These are phyloP conservation scores for Zaprionus lachaisei DNA, from an alignment of 1,140 invertebrate species.

Conservation along the genomic window DNA sequence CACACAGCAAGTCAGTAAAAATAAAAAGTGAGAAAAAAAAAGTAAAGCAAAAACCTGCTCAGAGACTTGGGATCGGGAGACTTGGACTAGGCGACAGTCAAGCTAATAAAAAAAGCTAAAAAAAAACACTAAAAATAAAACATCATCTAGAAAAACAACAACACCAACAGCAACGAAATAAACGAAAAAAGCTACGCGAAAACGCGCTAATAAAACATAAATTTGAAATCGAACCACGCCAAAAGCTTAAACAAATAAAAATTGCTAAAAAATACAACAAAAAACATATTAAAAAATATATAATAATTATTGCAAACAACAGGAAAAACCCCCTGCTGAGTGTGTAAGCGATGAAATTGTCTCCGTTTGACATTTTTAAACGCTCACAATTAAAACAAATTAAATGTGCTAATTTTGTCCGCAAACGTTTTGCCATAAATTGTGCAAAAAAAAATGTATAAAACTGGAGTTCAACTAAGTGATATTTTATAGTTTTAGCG, in stretches of 20 bases:
- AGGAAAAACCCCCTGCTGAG: conserved; percentile 21
- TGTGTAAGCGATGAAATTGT: conserved; percentile 4
- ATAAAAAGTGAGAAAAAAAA: conserved; percentile 46
- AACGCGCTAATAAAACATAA: conserved; percentile 55
- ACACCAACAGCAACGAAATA: neutral
- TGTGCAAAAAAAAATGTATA: neutral
- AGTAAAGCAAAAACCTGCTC: conserved; percentile 47
- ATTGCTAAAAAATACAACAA: conserved; percentile 24
- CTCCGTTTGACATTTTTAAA: conserved; percentile 18
- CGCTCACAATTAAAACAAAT: conserved; percentile 42
- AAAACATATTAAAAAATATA: neutral
- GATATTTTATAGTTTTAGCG: no score
- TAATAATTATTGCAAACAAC: conserved; percentile 7
- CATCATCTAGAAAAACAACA: neutral
- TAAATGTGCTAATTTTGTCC: conserved; percentile 44
- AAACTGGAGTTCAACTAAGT: neutral
- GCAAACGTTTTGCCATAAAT: conserved; percentile 12
- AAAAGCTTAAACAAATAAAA: conserved; percentile 44
- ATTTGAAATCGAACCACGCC: conserved; percentile 29
- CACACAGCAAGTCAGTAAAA: conserved; percentile 39
- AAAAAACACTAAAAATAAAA: neutral
- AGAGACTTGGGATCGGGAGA: conserved; percentile 13
- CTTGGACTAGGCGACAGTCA: conserved; percentile 59
- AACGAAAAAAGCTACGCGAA: conserved; percentile 57
- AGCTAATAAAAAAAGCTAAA: conserved; percentile 29